Percentiles rank a stretch among this genome's conserved stretches.
These are phyloP conservation scores for Prionace glauca DNA, from an alignment of 2,797 vertebrate genomes.

Conservation along the genomic window DNA sequence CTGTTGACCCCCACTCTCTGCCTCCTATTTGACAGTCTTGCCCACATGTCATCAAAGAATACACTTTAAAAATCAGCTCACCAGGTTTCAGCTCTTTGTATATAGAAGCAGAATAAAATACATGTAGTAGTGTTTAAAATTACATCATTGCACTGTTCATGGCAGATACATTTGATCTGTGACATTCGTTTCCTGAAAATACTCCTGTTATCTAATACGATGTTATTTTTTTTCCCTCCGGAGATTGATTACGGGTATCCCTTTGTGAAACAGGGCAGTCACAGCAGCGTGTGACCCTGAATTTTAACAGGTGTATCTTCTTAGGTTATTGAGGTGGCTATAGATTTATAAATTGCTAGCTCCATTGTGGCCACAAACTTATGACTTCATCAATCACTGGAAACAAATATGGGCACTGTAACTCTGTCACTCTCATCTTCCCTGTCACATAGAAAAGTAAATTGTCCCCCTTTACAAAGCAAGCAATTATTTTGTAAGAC, in stretches of 20 bases:
- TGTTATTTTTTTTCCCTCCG: background rate
- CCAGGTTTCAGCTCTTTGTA: background rate
- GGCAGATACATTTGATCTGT: background rate
- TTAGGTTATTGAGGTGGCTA: background rate
- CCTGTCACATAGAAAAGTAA: background rate
- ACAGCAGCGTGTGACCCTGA: background rate
- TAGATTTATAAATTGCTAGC: slow-evolving; percentile 5
- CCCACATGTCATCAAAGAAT: too few species aligned
- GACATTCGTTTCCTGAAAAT: background rate
- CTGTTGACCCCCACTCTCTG: too few species aligned
- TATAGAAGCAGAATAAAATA: background rate
- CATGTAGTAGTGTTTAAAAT: background rate
- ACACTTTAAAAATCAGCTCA: background rate
- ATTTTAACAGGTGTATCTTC: background rate
- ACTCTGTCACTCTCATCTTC: background rate
- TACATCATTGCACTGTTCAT: background rate
- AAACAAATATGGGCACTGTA: background rate
- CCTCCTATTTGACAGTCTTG: too few species aligned
- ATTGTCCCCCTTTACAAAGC: background rate
- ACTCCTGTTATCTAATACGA: background rate
- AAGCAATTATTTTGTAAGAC: slow-evolving; percentile 21
- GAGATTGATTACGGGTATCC: background rate
- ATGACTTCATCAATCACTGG: slow-evolving; percentile 11
- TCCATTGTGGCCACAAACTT: background rate
- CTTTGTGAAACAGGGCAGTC: background rate